Base-by-base conservation (phyloP, 2,113 vertebrate species). In the Hydrochoerus hydrochaeris region DNA sequence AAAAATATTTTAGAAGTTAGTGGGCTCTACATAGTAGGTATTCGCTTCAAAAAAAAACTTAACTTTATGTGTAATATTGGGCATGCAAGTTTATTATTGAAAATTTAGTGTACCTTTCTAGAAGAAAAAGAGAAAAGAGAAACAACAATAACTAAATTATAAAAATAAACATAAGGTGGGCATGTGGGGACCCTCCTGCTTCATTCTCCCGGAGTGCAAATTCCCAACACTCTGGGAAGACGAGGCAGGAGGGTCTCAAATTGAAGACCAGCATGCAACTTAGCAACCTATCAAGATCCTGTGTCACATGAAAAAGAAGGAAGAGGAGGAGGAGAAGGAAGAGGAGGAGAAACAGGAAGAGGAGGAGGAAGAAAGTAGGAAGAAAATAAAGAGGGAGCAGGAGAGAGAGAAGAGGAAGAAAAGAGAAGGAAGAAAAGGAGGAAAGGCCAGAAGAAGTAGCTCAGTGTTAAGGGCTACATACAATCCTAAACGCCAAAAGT, bases 1-100 rank as follows among this genome's bases (percentile, higher is more conserved):
- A 94, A 35, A 91, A 90, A 77, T 62, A 96, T 89, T 75, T 91
- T 71, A 89, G 24, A 85, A 93, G 65, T 38, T 80, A 84, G 26
- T 62, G 83, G 14, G 38, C 2, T 90, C 35, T 71, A 87, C 57
- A 38, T 52, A 95, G 38, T 49, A 86, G 19, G 14, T 75, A 52
- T 80, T 86, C 8, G 28, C 19, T 30, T 91, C 91, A 73, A 91
- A 91, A 28, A 22, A 95, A 57, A 90, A 82, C 2, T 86, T 26
- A 77, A 81, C n/a, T 94, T 63, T 92, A 91, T 91, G 90, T 90
- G 86, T 7, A 90, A 26, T 92, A 16, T 71, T 82, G 52, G 10
- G 35, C 57, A 75, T 75, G 82, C 86, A 92, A 96, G 82, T 62
- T 24, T 54, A 71, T 35, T 8, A 13, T 38, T 94, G 41, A 88